Evolutionary conservation across 2,888 invertebrate species (phyloP), one percentile per base, ranked within the genome.

Genomic region (Abrostola tripartita): DNA sequence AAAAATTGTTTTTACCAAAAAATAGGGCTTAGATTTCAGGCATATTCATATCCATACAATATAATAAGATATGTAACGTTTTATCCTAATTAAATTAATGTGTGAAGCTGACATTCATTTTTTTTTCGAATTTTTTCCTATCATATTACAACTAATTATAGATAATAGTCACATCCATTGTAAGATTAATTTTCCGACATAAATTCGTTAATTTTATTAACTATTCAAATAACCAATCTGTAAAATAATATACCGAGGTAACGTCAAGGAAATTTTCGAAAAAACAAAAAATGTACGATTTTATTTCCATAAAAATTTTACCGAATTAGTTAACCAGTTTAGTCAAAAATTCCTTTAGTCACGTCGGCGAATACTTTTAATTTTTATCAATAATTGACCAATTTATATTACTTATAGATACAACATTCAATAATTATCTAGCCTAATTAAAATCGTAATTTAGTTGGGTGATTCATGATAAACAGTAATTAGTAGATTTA

Each of bases 131-230:
- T 59, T 61, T 53, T 47, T 14, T 53, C 41, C 52, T 63, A 63
- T 70, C 62, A 61, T 52, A 61, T 67, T 56, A 72, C 57, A 52
- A 52, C 57, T 76, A 76, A 38, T 61, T 75, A 74, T 11, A 53
- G 38, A 71, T 76, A 85, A 89, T 90, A 91, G 90, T 89, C 90
- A 91, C 90, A 91, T 88, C 90, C 90, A 82, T 80, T 74, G 67
- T 74, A 80, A 71, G 63, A 78, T 47, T 14, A 73, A 65, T 69
- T 67, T 56, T 65, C 71, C 76, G 69, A 79, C 76, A 79, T 85
- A 86, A 85, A 85, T 87, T 86, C 83, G 83, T 81, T 78, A 78
- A 78, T 78, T 77, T 75, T 62, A 78, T 75, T 70, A 79, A 79
- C 74, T 68, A 78, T 69, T 56, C 41, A 71, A 74, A 49, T 53